phyloP scores from a whole-genome alignment of 2,113 vertebrate species.

The Cyanocitta stelleri region DNA sequence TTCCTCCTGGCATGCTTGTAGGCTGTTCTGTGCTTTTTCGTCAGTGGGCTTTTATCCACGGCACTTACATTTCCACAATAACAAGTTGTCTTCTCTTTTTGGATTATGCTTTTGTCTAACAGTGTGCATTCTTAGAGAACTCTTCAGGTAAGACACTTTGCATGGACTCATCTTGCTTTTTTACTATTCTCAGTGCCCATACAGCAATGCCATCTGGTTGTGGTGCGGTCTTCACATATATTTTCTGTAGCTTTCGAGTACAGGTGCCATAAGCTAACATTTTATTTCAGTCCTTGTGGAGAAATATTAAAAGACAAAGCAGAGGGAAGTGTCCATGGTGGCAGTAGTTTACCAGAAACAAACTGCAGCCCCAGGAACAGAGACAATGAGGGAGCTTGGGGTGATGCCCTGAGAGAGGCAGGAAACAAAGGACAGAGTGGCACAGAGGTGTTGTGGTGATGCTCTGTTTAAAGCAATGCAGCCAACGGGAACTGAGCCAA shows the following conservation, averaged over 20 bases:
- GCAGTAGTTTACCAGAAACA: background rate
- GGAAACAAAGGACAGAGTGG: background rate
- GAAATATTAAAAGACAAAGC: background rate
- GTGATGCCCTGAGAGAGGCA: background rate
- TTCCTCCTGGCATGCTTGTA: background rate
- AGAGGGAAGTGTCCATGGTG: background rate
- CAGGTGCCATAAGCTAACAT: background rate
- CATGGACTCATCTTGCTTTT: background rate
- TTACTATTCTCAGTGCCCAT: background rate
- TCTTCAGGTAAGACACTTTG: background rate
- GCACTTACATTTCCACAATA: background rate
- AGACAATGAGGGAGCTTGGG: too few relatives aligned
- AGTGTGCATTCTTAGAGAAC: background rate
- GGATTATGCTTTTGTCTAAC: background rate
- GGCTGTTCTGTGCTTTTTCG: background rate
- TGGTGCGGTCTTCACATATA: background rate
- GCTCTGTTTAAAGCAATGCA: background rate
- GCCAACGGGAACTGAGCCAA: background rate
- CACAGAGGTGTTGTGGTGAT: background rate
- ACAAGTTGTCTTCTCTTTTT: background rate
- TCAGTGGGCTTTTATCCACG: background rate
- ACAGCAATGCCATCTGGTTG: rapidly evolving
- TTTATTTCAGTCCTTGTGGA: background rate
- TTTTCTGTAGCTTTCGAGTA: background rate
- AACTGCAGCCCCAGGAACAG: background rate